phyloP scores from a whole-genome alignment of 2,113 vertebrate species.

The Antechinus stuartii region DNA sequence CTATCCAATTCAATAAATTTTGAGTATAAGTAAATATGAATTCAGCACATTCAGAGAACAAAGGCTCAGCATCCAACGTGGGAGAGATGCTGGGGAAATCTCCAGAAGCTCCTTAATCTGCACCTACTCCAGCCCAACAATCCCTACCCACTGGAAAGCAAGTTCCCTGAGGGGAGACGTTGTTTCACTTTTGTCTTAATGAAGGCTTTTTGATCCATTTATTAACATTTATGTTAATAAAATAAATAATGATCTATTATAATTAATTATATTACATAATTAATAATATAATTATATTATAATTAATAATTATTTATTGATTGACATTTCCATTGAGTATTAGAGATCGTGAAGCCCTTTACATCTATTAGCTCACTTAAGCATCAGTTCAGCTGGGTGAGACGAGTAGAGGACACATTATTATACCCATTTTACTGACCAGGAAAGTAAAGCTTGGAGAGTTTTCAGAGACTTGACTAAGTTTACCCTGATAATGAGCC shows the following conservation, averaged over 20 bases:
- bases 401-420: background rate
- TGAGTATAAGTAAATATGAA: background rate
- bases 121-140: background rate
- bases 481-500: background rate
- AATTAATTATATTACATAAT: no score
- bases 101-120: background rate
- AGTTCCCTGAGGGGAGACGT: background rate
- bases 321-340: background rate
- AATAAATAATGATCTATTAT: no score
- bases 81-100: background rate
- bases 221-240: no score
- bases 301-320: no score
- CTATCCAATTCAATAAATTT: background rate
- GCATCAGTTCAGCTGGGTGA: background rate
- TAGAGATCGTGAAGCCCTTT: background rate
- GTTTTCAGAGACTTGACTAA: background rate
- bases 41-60: background rate
- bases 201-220: background rate
- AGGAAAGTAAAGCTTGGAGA: background rate
- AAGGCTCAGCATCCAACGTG: background rate
- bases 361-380: background rate
- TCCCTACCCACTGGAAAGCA: rapidly evolving
- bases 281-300: no score
- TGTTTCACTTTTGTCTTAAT: background rate
- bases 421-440: background rate